Evolutionary conservation across 2,888 invertebrate genomes (phyloP), one percentile per base, ranked within the genome.

Genomic region (Calliscelio sp.): DNA sequence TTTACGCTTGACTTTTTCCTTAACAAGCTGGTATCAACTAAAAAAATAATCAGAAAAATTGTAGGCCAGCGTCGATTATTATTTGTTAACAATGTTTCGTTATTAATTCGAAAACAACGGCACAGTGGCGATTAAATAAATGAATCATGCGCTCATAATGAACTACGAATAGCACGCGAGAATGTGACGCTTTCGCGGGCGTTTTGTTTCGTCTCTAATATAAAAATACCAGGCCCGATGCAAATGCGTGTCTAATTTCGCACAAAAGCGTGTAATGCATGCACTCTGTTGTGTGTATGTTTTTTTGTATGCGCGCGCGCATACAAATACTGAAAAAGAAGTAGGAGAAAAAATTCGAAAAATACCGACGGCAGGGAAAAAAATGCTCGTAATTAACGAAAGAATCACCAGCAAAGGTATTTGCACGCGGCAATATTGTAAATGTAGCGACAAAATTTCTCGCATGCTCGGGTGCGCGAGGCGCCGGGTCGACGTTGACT

Each of bases 401-500:
- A 81, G 75, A 85, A 85, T 84, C 80, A 80, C 81, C 71, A 53
- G 71, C 73, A 73, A n/a, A 78, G 70, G 75, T 85, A 85, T 85
- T 81, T 66, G 78, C 74, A 81, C n/a, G 74, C 79, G 80, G 80
- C 85, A 75, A 74, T 81, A 81, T 81, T 81, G 79, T 79, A 85
- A 80, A 77, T 81, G 80, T 77, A 80, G 83, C 82, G 82, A 85
- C 80, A 85, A 85, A 82, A 84, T 84, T 84, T 84, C 73, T 80
- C 79, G 84, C 84, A 80, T 84, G 84, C 84, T 80, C 79, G 79
- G 77, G 18, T 82, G 78, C 73, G 78, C 82, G 82, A 83, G 82
- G 79, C 79, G 71, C 77, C 81, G 81, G 81, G 78, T 84, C 77
- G 85, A 81, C 85, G 81, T 85, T 78, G 85, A 81, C 85, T 85